Percentiles rank a stretch among this genome's conserved stretches.
Conservation (phyloP, 2,113 vertebrate species). For the Lutjanus erythropterus region DNA sequence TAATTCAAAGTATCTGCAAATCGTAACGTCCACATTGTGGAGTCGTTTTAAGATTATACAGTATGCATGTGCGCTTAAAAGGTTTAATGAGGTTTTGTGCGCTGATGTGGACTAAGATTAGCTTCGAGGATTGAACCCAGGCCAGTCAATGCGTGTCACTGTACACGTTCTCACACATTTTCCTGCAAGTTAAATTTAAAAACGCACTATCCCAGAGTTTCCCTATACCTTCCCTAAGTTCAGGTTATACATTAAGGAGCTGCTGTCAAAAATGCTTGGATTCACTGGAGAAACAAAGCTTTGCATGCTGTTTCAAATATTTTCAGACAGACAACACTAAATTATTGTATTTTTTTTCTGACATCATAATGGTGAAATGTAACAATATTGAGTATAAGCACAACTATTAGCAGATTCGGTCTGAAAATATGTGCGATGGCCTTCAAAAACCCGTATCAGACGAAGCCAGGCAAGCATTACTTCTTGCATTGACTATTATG, state of each 20-base stretch:
- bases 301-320: conserved; percentile 48
- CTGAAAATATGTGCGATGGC: conserved; percentile 29
- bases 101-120: conserved; percentile 12
- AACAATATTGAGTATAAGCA: conserved; percentile 17
- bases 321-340: conserved; percentile 68
- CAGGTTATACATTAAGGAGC: conserved; percentile 18
- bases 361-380: conserved; percentile 43
- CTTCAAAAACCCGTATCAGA: conserved; percentile 39
- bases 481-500: conserved; percentile 35
- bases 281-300: conserved; percentile 45
- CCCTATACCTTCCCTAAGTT: conserved; percentile 30
- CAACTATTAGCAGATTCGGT: neutral
- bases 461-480: conserved; percentile 31
- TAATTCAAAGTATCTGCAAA: conserved; percentile 28
- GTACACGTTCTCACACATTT: conserved; percentile 18
- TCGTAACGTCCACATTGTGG: conserved; percentile 47
- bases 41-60: conserved; percentile 17
- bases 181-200: conserved; percentile 33
- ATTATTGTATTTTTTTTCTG: conserved; percentile 33
- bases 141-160: conserved; percentile 1
- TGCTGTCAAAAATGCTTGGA: conserved; percentile 23
- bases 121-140: conserved; percentile 13
- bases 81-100: conserved; percentile 29
- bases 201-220: conserved; percentile 30
- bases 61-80: conserved; percentile 40